Percentiles rank a stretch among this genome's conserved stretches.
Evolutionary conservation across 2,888 invertebrate species (phyloP).

Genomic region (Lampropteryx suffumata): DNA sequence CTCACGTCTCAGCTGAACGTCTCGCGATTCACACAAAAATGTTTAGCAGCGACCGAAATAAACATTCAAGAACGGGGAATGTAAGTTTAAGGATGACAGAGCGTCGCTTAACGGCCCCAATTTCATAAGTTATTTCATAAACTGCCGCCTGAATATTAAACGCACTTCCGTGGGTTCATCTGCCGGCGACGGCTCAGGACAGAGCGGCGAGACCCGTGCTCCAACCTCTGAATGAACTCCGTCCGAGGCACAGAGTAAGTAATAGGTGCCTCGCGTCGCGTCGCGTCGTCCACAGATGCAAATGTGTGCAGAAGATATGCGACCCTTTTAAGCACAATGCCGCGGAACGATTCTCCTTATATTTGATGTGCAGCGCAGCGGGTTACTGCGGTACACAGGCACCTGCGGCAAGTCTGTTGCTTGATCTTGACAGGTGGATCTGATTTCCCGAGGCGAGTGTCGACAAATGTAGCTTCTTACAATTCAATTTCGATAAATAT

Average conservation of each 20-base stretch:
- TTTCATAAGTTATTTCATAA: conserved; percentile 26
- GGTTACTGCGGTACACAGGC: too few relatives aligned
- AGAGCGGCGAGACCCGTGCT: conserved; percentile 22
- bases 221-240: conserved; percentile 47
- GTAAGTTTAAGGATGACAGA: conserved; percentile 21
- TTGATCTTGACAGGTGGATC: conserved; percentile 16
- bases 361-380: too few relatives aligned
- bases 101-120: conserved; percentile 20
- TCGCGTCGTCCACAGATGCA: conserved; percentile 38
- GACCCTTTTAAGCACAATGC: neutral
- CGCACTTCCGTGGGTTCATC: conserved; percentile 5
- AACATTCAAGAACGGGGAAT: conserved; percentile 9
- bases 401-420: neutral
- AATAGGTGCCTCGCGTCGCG: neutral
- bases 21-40: conserved; percentile 6
- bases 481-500: conserved; percentile 19
- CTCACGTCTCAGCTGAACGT: conserved; percentile 3
- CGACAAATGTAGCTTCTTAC: conserved; percentile 12
- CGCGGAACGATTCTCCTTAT: neutral
- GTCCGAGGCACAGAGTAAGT: neutral
- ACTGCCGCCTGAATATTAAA: conserved; percentile 24
- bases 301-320: conserved; percentile 37
- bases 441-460: conserved; percentile 1
- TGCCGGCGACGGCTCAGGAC: neutral
- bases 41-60: conserved; percentile 1